Base-by-base conservation (phyloP, 2,888 invertebrate species). In the Amblyteles armatorius region DNA sequence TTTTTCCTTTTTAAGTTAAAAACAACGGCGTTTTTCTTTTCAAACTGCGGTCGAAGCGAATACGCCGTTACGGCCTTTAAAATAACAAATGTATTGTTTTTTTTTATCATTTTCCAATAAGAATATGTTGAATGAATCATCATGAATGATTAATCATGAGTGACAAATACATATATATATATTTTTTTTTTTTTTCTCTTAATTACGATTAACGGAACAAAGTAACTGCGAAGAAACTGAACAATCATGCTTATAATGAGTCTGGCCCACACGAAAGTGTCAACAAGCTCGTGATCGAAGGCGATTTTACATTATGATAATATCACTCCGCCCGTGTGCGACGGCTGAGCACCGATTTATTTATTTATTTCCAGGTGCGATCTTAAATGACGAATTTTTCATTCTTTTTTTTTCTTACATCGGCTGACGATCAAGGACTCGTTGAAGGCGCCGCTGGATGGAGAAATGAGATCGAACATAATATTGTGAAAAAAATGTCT, bases 371-470 rank as follows among this genome's bases (percentile, higher is more conserved):
- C 57, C 16, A 44, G 33, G 16, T 7, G 50, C 26, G 22, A 48
- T 36, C 4, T 63, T 26, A 7, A 65, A 55, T 13, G 44, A 73
- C 44, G 22, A 52, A 36, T n/a, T 44, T 44, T 44, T 13, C 13
- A 44, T 44, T 3, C 44, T 29, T 52, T 9, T 3, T 1, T 22
- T 26, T 19, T 29, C 33, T 76, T 79, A 76, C 44, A 29, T 33
- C 1, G 60, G 76, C 9, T 69, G 69, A 65, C 26, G 63, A 29
- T 74, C 29, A 36, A 74, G 67, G 26, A 65, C 50, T 36, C 76
- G 65, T 67, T 67, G 79, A 3, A 60, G 67, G 16, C 74, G 85
- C 50, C 40, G 71, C 85, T 85, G 69, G 5, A 7, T 40, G 50
- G 16, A n/a, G 52, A 81, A 60, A 13, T 26, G 16, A 60, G 16